A percentile compares a stretch with the other conserved stretches of the same genome.
Evolutionary conservation across 2,113 vertebrate species (phyloP).

Genomic region (Todiramphus saurophagus): DNA sequence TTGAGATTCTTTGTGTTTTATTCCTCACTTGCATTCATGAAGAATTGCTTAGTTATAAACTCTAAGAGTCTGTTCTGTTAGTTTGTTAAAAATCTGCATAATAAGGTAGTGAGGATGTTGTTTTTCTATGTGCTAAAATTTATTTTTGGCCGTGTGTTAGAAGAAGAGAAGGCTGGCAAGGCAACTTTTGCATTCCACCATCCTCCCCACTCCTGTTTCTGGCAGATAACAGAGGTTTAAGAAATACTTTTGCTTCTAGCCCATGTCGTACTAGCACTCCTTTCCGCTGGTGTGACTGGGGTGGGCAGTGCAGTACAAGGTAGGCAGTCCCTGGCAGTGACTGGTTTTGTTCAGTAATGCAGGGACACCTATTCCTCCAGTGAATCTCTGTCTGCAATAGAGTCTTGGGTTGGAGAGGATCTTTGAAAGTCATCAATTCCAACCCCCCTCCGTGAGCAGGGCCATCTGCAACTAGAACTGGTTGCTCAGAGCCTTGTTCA

Average conservation of each 20-base stretch:
- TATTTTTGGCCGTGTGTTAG: neutral
- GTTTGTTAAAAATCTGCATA: neutral
- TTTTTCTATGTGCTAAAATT: neutral
- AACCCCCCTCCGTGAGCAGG: neutral
- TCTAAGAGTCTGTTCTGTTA: neutral
- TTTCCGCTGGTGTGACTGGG: neutral
- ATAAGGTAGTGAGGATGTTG: neutral
- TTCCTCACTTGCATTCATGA: neutral
- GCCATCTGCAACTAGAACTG: neutral
- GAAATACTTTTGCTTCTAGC: neutral
- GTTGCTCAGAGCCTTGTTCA: neutral
- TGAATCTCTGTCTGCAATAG: neutral
- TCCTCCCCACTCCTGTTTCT: neutral
- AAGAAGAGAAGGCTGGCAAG: neutral
- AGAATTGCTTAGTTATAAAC: neutral
- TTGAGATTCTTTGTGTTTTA: neutral
- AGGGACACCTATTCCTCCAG: neutral
- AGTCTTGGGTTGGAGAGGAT: neutral
- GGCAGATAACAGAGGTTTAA: neutral
- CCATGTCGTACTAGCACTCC: rapidly evolving
- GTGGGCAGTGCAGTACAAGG: neutral
- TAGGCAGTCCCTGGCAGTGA: neutral
- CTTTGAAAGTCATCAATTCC: neutral
- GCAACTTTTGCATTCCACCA: neutral
- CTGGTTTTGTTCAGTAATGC: rapidly evolving